These are phyloP conservation scores for Drosophila arizonae DNA, from an alignment of 1,140 invertebrate species.

Conservation along the genomic window DNA sequence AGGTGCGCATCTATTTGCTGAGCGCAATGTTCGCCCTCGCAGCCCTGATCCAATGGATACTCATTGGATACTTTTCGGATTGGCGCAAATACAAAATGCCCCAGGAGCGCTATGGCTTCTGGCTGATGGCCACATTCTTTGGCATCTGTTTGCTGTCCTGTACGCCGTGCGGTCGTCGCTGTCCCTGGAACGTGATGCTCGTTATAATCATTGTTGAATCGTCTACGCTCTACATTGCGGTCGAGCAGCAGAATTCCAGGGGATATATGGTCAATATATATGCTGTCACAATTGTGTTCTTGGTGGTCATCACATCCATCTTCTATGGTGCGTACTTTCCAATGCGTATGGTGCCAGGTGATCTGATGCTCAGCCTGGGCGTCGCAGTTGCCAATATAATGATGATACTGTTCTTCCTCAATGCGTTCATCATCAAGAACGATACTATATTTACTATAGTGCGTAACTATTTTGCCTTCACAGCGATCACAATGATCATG, in stretches of 20 bases:
- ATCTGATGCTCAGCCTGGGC: constrained; percentile 53
- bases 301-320: constrained; percentile 36
- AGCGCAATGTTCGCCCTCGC: constrained; percentile 21
- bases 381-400: constrained; percentile 49
- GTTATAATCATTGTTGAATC: constrained; percentile 48
- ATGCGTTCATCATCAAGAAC: constrained; percentile 19
- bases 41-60: constrained; percentile 48
- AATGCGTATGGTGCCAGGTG: constrained; percentile 63
- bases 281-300: constrained; percentile 44
- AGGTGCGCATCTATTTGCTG: constrained; percentile 45
- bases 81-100: constrained; percentile 1
- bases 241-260: constrained; percentile 47
- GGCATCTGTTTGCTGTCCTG: constrained; percentile 47
- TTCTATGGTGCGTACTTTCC: constrained; percentile 66
- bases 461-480: constrained; percentile 53
- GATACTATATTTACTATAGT: background rate
- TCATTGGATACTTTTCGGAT: constrained; percentile 6
- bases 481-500: constrained; percentile 54
- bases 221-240: constrained; percentile 58
- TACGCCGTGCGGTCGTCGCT: constrained; percentile 50
- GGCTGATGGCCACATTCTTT: constrained; percentile 55
- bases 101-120: constrained; percentile 45
- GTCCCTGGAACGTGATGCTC: constrained; percentile 44
- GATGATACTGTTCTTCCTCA: constrained; percentile 55
- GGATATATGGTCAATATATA: constrained; percentile 51